Evolutionary conservation across 2,888 invertebrate species (phyloP).

Genomic region (Rhaphigaster nebulosa): DNA sequence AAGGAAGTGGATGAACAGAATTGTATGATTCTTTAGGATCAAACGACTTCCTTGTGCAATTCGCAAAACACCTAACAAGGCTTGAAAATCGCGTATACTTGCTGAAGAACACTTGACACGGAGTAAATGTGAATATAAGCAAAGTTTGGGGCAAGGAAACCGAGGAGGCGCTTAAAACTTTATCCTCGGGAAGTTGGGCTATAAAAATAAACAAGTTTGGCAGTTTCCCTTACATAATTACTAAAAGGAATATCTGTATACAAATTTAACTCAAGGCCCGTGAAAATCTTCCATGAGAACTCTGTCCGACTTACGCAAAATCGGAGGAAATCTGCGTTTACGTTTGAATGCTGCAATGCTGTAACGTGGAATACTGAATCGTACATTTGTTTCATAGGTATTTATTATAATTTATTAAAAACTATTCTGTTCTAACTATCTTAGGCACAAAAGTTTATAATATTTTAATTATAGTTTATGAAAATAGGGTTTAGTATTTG

Average conservation of each 20-base stretch:
- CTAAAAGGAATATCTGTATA: conserved; percentile 27
- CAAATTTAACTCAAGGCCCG: not conserved
- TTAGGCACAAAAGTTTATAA: too few relatives aligned
- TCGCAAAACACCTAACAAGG: conserved; percentile 28
- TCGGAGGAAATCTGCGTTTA: not conserved
- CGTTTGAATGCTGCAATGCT: not conserved
- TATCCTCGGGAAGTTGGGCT: not conserved
- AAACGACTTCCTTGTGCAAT: not conserved
- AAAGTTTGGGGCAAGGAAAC: conserved; percentile 6
- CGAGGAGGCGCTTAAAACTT: conserved; percentile 29
- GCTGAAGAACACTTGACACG: conserved; percentile 39
- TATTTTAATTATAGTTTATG: too few relatives aligned
- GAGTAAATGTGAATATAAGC: conserved; percentile 26
- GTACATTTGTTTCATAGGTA: too few relatives aligned
- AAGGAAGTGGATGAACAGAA: not conserved
- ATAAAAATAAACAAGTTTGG: conserved; percentile 25
- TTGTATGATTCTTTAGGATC: not conserved
- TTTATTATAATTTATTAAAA: too few relatives aligned
- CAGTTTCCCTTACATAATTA: conserved; percentile 25
- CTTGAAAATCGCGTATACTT: not conserved
- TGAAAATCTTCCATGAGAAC: not conserved
- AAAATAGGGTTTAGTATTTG: too few relatives aligned
- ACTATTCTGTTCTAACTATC: too few relatives aligned
- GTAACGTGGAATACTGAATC: not conserved
- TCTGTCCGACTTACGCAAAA: not conserved